Evolutionary conservation across 2,888 invertebrate genomes (phyloP).

Genomic region (Standfussiana lucernea): DNA sequence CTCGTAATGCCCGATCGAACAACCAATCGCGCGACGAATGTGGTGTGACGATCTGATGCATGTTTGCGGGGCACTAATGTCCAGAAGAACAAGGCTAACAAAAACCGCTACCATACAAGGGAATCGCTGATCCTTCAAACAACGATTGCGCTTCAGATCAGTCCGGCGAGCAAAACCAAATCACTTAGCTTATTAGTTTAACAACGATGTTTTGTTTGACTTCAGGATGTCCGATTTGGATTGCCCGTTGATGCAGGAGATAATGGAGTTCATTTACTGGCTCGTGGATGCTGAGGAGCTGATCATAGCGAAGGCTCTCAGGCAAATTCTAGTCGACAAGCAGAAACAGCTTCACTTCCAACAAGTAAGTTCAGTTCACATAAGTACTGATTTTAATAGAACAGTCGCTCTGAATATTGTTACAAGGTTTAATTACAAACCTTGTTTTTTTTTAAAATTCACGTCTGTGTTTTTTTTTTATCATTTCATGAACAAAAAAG

Average conservation of each 20-base stretch:
- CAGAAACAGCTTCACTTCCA: constrained; percentile 91
- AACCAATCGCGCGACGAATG: neutral
- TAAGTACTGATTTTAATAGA: neutral
- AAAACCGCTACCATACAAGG: neutral
- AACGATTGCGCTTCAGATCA: neutral
- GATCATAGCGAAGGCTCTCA: constrained; percentile 96
- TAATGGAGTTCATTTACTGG: constrained; percentile 98
- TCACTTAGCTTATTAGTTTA: neutral
- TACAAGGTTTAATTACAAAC: too few species aligned
- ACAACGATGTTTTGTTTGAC: constrained; percentile 28
- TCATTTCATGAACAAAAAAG: neutral
- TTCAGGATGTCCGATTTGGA: constrained; percentile 96
- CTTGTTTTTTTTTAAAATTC: too few species aligned
- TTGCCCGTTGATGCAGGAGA: constrained; percentile 93
- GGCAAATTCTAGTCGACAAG: constrained; percentile 97
- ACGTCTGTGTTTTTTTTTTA: too few species aligned
- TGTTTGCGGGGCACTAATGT: neutral
- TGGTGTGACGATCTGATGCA: neutral
- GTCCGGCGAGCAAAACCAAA: neutral
- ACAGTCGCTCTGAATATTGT: neutral
- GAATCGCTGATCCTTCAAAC: neutral
- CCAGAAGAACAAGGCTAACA: neutral
- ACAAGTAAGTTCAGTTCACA: constrained; percentile 76
- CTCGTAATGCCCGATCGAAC: neutral
- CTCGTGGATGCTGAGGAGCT: constrained; percentile 97